Evolutionary conservation across 1,140 invertebrate species (phyloP).

Genomic region (Drosophila dunni): DNA sequence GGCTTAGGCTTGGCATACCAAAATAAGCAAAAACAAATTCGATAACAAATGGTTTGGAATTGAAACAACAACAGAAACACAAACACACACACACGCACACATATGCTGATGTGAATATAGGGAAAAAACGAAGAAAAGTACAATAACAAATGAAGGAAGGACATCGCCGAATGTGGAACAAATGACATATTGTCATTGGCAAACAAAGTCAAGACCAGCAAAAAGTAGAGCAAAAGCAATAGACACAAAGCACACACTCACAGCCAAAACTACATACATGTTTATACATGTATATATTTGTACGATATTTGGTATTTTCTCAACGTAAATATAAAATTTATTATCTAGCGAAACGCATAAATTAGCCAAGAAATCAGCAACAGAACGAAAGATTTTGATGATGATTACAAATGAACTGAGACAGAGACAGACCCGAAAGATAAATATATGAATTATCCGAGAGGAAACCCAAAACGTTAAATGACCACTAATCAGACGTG

Average conservation of each 20-base stretch:
- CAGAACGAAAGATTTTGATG: slow-evolving; percentile 45
- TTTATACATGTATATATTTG: slow-evolving; percentile 8
- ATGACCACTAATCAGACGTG: slow-evolving; percentile 21
- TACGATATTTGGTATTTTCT: slow-evolving; percentile 58
- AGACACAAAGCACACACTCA: slow-evolving; percentile 3
- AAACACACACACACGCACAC: slow-evolving; percentile 55
- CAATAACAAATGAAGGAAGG: slow-evolving; percentile 51
- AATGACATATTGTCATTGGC: slow-evolving; percentile 79
- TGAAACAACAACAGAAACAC: slow-evolving; percentile 71
- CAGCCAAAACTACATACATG: neutral
- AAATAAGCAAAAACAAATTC: slow-evolving; percentile 79
- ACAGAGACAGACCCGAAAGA: slow-evolving; percentile 13
- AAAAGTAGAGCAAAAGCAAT: slow-evolving; percentile 25
- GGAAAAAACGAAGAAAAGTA: slow-evolving; percentile 15
- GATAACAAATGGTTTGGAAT: slow-evolving; percentile 81
- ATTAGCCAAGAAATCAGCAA: slow-evolving; percentile 70
- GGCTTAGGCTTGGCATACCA: slow-evolving; percentile 61
- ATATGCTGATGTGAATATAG: slow-evolving; percentile 8
- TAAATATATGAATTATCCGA: slow-evolving; percentile 12
- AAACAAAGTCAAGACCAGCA: slow-evolving; percentile 27
- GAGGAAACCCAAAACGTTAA: slow-evolving; percentile 14
- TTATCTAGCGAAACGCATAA: slow-evolving; percentile 74
- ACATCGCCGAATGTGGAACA: slow-evolving; percentile 69
- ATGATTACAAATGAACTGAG: slow-evolving; percentile 74
- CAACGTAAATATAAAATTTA: slow-evolving; percentile 82